phyloP scores from a whole-genome alignment of 1,140 invertebrate genomes.

The Propsilocerus akamusi region DNA sequence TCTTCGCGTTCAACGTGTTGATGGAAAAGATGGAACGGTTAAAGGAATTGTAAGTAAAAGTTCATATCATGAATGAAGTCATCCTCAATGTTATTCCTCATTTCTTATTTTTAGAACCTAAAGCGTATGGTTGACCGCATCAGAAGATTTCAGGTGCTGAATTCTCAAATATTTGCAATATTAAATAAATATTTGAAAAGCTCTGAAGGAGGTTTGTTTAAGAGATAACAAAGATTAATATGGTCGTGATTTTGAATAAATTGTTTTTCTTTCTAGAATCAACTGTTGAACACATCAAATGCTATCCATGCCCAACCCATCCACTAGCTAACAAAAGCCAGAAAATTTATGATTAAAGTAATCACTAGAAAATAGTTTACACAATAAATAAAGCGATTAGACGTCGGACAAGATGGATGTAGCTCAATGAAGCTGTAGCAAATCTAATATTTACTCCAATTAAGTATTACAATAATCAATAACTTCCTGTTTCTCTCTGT shows the following conservation, averaged over 20 bases:
- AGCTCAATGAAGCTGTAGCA: too few relatives aligned
- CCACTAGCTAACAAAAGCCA: constrained; percentile 27
- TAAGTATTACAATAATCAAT: too few relatives aligned
- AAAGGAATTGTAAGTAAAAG: constrained; percentile 87
- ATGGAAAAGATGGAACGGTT: constrained; percentile 89
- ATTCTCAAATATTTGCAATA: constrained; percentile 96
- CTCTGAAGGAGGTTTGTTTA: constrained; percentile 43
- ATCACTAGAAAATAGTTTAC: too few relatives aligned
- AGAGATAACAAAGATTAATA: neutral
- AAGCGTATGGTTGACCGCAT: constrained; percentile 96
- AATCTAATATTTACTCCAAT: too few relatives aligned
- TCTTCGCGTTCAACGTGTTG: constrained; percentile 85
- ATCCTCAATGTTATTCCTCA: neutral
- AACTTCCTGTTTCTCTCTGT: neutral
- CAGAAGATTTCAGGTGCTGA: constrained; percentile 91
- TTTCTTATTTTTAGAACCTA: constrained; percentile 48
- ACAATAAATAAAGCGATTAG: too few relatives aligned
- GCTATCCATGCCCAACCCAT: constrained; percentile 88
- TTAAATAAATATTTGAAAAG: constrained; percentile 90
- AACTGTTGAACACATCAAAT: constrained; percentile 89
- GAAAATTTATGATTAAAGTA: constrained; percentile 1
- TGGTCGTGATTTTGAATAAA: neutral
- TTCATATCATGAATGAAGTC: neutral
- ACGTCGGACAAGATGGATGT: too few relatives aligned
- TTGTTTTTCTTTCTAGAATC: constrained; percentile 29